Evolutionary conservation across 2,888 invertebrate genomes (phyloP), one percentile per base, ranked within the genome.

Genomic region (Athrips mouffetella): DNA sequence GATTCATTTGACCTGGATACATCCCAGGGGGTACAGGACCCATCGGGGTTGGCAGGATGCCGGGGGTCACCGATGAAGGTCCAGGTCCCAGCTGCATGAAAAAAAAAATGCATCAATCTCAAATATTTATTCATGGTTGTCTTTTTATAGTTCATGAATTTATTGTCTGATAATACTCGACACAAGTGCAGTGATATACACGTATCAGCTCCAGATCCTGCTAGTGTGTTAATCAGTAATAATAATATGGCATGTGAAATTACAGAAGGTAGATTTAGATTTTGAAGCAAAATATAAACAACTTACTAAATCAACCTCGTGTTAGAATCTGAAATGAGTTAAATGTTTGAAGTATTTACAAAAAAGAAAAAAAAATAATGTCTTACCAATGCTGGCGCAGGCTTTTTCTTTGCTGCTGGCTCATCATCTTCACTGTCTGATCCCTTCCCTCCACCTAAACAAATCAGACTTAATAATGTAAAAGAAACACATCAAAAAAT

Each of bases 381-480:
- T 54, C 79, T 83, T 74, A 88, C 88, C 76, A 87, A 65, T 40
- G 88, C 81, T 89, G 94, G 48, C 84, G 92, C 81, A 31, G 93
- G 92, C 57, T 90, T 82, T 73, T 94, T 94, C 81, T 96, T 96
- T 31, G 92, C 91, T 3, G 92, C 91, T 0, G 96, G 96, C 67
- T 95, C 95, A 72, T 95, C 95, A 65, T 95, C 94, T 33, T 95
- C 95, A 63, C 95, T 95, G 68, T 95, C 94, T 0, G 94, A 93
- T 52, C 92, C 93, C 52, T 93, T 93, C 44, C 93, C 91, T 52
- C 90, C 90, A 67, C 91, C 91, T 75, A 90, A 81, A 59, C 74
- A 70, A 63, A 44, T 54, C 55, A 37, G 50, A 46, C 51, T 50
- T 15, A 47, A 60, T 61, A 60, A 50, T 49, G 49, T 57, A 60